Evolutionary conservation across 2,888 invertebrate genomes (phyloP).

Genomic region (Leptura quadrifasciata): DNA sequence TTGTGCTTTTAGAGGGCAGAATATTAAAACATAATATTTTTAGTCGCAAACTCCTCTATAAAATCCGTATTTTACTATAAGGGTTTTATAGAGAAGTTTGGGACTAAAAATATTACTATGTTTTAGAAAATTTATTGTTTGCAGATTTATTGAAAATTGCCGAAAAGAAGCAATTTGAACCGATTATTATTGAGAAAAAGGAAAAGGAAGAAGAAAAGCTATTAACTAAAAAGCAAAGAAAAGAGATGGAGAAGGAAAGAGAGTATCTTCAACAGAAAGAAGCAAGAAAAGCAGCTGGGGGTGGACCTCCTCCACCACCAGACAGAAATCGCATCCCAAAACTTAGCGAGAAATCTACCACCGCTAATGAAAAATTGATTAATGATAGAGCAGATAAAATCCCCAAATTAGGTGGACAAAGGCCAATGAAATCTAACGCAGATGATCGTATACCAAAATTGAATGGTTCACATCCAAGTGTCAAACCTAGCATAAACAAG

Average conservation of each 20-base stretch:
- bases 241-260: constrained; percentile 84
- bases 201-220: constrained; percentile 79
- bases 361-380: neutral
- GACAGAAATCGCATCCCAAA: constrained; percentile 44
- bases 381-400: constrained; percentile 68
- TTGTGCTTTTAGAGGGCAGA: too few relatives aligned
- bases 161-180: constrained; percentile 88
- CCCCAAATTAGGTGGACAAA: constrained; percentile 74
- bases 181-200: constrained; percentile 79
- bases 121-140: neutral
- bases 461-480: constrained; percentile 41
- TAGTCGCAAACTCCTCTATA: too few relatives aligned
- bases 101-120: too few relatives aligned
- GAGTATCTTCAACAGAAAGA: constrained; percentile 78
- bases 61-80: too few relatives aligned
- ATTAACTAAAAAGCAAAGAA: constrained; percentile 88
- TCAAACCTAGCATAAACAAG: constrained; percentile 45
- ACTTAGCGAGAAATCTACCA: constrained; percentile 36
- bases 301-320: constrained; percentile 27
- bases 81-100: too few relatives aligned
- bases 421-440: neutral
- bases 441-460: constrained; percentile 32
- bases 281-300: constrained; percentile 58
- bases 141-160: constrained; percentile 85
- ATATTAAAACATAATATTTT: too few relatives aligned